A percentile compares a stretch with the other conserved stretches of the same genome.
These are phyloP conservation scores for Cheilosia vulpina DNA, from an alignment of 2,888 invertebrate genomes.

Conservation along the genomic window DNA sequence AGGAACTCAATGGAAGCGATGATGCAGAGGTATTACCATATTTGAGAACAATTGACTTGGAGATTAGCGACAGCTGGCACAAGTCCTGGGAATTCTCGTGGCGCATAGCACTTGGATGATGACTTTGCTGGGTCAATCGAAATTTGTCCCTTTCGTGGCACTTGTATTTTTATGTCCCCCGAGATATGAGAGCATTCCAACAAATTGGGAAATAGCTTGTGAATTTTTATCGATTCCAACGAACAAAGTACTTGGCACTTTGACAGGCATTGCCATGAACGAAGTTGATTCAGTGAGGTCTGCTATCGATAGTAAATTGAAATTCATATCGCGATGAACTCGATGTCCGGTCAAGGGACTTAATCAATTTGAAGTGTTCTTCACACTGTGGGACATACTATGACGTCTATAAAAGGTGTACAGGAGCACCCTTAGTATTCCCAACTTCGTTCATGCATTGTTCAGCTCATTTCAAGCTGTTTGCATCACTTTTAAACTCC, in stretches of 20 bases:
- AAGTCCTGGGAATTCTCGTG: conserved; percentile 13
- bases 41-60: not conserved
- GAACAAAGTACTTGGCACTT: conserved; percentile 14
- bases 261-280: not conserved
- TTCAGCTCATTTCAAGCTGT: too few species aligned
- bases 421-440: too few species aligned
- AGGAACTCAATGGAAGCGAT: too few species aligned
- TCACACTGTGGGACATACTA: too few species aligned
- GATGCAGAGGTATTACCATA: not conserved
- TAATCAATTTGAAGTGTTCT: too few species aligned
- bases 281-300: not conserved
- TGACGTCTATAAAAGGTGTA: too few species aligned
- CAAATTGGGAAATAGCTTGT: not conserved
- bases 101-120: conserved; percentile 18
- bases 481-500: too few species aligned
- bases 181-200: conserved; percentile 5
- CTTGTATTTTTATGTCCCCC: not conserved
- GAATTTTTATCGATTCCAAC: not conserved
- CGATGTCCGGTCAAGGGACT: too few species aligned
- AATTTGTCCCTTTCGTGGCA: not conserved
- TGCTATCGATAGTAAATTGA: not conserved
- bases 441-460: too few species aligned
- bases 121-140: not conserved
- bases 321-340: too few species aligned
- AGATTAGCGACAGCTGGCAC: conserved; percentile 31